Evolutionary conservation across 2,113 vertebrate species (phyloP).

Genomic region (Rafetus swinhoei): DNA sequence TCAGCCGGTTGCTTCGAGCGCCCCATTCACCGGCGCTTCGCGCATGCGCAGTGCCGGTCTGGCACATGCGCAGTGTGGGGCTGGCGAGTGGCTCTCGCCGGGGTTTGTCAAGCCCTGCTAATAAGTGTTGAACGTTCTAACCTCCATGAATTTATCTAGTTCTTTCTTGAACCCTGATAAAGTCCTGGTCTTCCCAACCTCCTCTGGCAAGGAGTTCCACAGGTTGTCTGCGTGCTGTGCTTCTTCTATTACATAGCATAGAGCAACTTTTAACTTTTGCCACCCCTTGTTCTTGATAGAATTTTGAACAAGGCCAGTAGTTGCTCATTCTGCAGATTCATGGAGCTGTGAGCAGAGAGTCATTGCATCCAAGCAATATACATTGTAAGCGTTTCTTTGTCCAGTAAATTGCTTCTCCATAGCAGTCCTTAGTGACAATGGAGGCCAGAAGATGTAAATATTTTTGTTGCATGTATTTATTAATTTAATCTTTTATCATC

Average conservation of each 20-base stretch:
- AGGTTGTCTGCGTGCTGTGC: too few species aligned
- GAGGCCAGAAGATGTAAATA: background rate
- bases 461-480: background rate
- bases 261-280: slow-evolving; percentile 55
- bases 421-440: rapidly evolving
- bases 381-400: background rate
- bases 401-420: background rate
- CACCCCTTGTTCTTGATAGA: slow-evolving; percentile 63
- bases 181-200: too few species aligned
- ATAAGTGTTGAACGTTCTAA: too few species aligned
- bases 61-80: too few species aligned
- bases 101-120: too few species aligned
- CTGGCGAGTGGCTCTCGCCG: too few species aligned
- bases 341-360: slow-evolving; percentile 17
- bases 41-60: too few species aligned
- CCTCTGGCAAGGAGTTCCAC: too few species aligned
- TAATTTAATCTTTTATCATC: background rate
- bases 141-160: too few species aligned
- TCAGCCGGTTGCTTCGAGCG: too few species aligned
- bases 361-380: background rate
- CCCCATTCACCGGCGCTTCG: too few species aligned
- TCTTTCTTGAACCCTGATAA: too few species aligned
- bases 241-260: slow-evolving; percentile 29
- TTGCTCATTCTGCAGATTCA: slow-evolving; percentile 8
- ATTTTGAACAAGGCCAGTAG: background rate